phyloP scores from a whole-genome alignment of 2,888 invertebrate genomes.

The Hartigia nigra region DNA sequence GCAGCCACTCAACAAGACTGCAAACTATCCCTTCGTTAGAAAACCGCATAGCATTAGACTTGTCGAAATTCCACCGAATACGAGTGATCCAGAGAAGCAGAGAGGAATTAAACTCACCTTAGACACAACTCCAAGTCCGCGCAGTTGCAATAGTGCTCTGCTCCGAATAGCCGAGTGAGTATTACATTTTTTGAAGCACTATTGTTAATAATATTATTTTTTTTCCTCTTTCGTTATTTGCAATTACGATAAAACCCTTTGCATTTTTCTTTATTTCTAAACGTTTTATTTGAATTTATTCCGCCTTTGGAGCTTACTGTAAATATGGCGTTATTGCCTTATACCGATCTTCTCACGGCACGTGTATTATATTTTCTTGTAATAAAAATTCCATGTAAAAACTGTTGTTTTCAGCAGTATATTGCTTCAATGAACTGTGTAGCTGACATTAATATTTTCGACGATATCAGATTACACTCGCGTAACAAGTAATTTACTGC shows the following conservation, averaged over 20 bases:
- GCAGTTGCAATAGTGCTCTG: constrained; percentile 68
- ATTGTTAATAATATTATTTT: not conserved
- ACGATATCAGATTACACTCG: not conserved
- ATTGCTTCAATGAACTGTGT: not conserved
- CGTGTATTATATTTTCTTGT: not conserved
- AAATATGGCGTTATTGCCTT: not conserved
- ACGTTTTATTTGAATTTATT: not conserved
- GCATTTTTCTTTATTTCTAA: not conserved
- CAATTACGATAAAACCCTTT: not conserved
- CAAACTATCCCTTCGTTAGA: constrained; percentile 68
- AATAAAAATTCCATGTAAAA: not conserved
- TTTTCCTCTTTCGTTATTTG: not conserved
- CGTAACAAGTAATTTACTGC: not conserved
- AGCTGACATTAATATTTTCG: not conserved
- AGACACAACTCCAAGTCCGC: constrained; percentile 68
- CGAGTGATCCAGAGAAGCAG: constrained; percentile 67
- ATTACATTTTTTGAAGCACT: constrained; percentile 16
- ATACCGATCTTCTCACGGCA: not conserved
- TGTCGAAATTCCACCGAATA: constrained; percentile 80
- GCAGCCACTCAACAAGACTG: constrained; percentile 72
- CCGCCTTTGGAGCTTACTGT: not conserved
- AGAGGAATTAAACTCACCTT: constrained; percentile 75
- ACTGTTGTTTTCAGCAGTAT: not conserved
- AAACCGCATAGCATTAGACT: constrained; percentile 86
- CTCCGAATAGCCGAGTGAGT: constrained; percentile 80